phyloP scores from a whole-genome alignment of 35 echinoderm and acorn worm genomes.

The Patiria miniata region DNA sequence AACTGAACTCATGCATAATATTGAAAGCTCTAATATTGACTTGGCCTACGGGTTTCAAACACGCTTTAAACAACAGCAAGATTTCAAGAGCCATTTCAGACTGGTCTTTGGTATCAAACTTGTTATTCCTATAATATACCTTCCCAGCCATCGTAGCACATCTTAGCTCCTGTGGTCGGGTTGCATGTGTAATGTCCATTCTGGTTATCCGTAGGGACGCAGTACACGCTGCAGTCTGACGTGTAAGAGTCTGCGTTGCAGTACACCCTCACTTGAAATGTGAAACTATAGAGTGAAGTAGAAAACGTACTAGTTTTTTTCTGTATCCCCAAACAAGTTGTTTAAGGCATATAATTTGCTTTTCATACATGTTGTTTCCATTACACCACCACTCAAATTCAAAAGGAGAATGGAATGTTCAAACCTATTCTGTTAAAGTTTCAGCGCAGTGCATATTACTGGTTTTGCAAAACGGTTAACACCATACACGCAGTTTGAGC shows the following conservation, averaged over 20 bases:
- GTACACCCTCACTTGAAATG: background rate
- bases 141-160: conserved; percentile 47
- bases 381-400: too few species aligned
- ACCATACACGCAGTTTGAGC: background rate
- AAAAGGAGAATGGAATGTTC: background rate
- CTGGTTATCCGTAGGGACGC: background rate
- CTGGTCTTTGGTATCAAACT: too few species aligned
- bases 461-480: background rate
- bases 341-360: too few species aligned
- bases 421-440: too few species aligned
- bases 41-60: too few species aligned
- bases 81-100: too few species aligned
- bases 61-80: too few species aligned
- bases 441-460: background rate
- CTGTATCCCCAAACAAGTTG: background rate
- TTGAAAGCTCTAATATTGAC: too few species aligned
- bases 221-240: background rate
- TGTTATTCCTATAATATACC: too few species aligned
- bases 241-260: background rate
- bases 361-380: too few species aligned
- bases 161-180: conserved; percentile 49
- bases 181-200: conserved; percentile 70
- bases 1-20: too few species aligned
- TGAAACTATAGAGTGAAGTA: background rate
- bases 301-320: background rate